phyloP scores from a whole-genome alignment of 2,888 invertebrate species.

The Nemoura dubitans region DNA sequence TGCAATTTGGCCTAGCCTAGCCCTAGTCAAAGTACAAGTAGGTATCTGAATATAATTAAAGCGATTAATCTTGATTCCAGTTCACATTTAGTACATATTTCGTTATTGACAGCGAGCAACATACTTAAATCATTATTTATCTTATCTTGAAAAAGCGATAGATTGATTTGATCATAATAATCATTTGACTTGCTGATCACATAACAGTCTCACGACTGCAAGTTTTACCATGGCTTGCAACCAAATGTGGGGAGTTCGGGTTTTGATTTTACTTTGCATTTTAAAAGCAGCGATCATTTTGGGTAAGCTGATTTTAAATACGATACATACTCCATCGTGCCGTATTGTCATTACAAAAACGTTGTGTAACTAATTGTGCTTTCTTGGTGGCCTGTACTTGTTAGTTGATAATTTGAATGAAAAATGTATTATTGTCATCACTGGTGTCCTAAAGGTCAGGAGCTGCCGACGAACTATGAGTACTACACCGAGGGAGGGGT shows the following conservation, averaged over 20 bases:
- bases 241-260: not conserved
- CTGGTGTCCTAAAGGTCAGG: slow-evolving; percentile 37
- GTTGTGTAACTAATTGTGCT: too few species aligned
- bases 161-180: not conserved
- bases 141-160: not conserved
- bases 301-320: not conserved
- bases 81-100: too few species aligned
- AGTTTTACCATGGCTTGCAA: not conserved
- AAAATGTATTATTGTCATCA: too few species aligned
- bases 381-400: too few species aligned
- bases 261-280: not conserved
- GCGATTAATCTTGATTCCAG: too few species aligned
- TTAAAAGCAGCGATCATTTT: not conserved
- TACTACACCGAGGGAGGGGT: slow-evolving; percentile 60
- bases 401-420: too few species aligned
- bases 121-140: not conserved
- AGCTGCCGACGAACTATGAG: slow-evolving; percentile 59
- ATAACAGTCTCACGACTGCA: not conserved
- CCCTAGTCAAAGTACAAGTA: too few species aligned
- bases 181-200: not conserved
- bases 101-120: too few species aligned
- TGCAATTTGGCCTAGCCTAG: too few species aligned
- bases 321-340: too few species aligned
- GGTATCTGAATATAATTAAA: too few species aligned
- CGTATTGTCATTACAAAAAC: too few species aligned